phyloP scores from a whole-genome alignment of 2,888 invertebrate species.

The Elysia crispata region DNA sequence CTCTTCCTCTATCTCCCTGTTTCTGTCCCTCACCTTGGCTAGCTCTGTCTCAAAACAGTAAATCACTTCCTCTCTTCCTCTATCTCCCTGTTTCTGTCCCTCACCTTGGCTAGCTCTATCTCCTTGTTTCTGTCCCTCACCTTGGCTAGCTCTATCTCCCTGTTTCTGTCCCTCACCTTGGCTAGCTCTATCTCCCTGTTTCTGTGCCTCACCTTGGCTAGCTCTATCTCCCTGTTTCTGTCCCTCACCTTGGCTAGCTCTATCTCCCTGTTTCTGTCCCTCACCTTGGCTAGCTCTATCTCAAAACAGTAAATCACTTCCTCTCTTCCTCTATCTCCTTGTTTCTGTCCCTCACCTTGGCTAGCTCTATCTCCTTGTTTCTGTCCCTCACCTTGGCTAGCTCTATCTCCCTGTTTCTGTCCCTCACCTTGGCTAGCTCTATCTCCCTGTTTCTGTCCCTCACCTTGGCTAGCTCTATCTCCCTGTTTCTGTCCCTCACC shows the following conservation, averaged over 20 bases:
- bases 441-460: constrained; percentile 87
- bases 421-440: constrained; percentile 90
- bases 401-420: constrained; percentile 86
- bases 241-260: constrained; percentile 90
- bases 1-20: too few relatives aligned
- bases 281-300: constrained; percentile 92
- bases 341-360: constrained; percentile 91
- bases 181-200: constrained; percentile 94
- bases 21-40: constrained; percentile 88
- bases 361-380: too few relatives aligned
- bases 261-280: constrained; percentile 85
- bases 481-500: constrained; percentile 86
- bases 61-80: constrained; percentile 87
- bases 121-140: constrained; percentile 85
- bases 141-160: constrained; percentile 93
- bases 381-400: constrained; percentile 88
- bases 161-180: constrained; percentile 85
- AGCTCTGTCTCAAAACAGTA: constrained; percentile 91
- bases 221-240: constrained; percentile 86
- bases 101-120: too few relatives aligned
- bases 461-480: constrained; percentile 93
- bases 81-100: constrained; percentile 85
- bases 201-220: constrained; percentile 89
- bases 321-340: constrained; percentile 83
- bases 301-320: constrained; percentile 91